Conservation (phyloP, 2,797 vertebrate genomes). For the Pipistrellus kuhlii region DNA sequence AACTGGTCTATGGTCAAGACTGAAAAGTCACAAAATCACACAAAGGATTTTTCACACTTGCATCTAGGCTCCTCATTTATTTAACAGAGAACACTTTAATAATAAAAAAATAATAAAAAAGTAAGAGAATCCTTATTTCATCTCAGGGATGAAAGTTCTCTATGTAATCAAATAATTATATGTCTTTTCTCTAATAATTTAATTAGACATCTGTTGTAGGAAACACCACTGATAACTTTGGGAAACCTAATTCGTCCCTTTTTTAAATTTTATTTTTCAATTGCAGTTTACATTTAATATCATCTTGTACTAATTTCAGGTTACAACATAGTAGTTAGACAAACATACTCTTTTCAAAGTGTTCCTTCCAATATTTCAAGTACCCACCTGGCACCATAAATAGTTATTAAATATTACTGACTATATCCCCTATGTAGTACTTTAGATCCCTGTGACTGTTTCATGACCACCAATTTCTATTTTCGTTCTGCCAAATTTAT, state of each 20-base stretch:
- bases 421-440: not conserved
- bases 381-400: not conserved
- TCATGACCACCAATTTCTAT: too few relatives aligned
- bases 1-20: not conserved
- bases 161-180: conserved; percentile 11
- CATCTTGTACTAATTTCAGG: not conserved
- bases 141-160: not conserved
- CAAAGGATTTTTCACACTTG: too few relatives aligned
- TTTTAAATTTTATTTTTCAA: not conserved
- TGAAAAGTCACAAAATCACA: not conserved
- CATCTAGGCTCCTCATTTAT: not conserved
- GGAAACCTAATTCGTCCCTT: not conserved
- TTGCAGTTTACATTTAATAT: not conserved
- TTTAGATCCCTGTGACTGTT: not conserved
- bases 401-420: not conserved
- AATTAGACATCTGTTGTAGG: not conserved
- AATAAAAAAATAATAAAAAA: conserved; percentile 63
- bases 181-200: conserved; percentile 19
- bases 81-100: not conserved
- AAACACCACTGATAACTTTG: not conserved
- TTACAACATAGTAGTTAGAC: not conserved
- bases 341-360: not conserved
- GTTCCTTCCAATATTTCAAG: not conserved
- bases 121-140: conserved; percentile 74
- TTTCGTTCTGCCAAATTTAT: conserved; percentile 23